Evolutionary conservation across 1,140 invertebrate species (phyloP), one percentile per base, ranked within the genome.

Genomic region (Drosophila orosa): DNA sequence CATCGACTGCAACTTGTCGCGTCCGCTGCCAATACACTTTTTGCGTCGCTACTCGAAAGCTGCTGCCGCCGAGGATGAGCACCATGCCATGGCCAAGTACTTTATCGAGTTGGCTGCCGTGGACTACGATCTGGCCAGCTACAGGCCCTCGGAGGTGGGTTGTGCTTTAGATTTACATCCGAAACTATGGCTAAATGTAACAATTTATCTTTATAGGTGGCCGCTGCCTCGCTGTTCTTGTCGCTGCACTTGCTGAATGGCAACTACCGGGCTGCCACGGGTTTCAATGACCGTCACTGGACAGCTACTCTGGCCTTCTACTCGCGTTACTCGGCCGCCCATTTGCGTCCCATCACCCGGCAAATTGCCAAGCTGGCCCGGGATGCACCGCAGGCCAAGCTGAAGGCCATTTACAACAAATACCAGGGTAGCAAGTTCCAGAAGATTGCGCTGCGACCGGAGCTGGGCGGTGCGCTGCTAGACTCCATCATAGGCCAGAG

Each of bases 1-100:
- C 3, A 92, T 99, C 10, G 94, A 97, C 65, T 99, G 96, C 91
- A 95, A 95, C 75, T 94, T 99, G 44, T 96, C 97, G 17, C 94
- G 95, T 86, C 98, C 98, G 4, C 93, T 97, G 54, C 96, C 97
- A 1, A 93, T 99, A 24, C 96, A 97, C 91, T 99, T 99, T 90
- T 93, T 99, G 13, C 93, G 98, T 72, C 95, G 93, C 74, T 96
- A 92, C 92, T 93, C 94, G 3, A 95, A 95, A 92, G 93, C 94
- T 2, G 94, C 94, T 6, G 90, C 95, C 91, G 95, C 95, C 9
- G 95, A 94, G 78, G 92, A 95, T 15, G 93, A 93, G 60, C 95
- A 96, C 89, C 97, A 99, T 91, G 95, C 95, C 48, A 93, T 98
- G 91, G 97, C 97, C 8, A 99, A 99, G 93, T 99, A 98, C 91